Evolutionary conservation across 2,113 vertebrate species (phyloP).

Genomic region (Rafetus swinhoei): DNA sequence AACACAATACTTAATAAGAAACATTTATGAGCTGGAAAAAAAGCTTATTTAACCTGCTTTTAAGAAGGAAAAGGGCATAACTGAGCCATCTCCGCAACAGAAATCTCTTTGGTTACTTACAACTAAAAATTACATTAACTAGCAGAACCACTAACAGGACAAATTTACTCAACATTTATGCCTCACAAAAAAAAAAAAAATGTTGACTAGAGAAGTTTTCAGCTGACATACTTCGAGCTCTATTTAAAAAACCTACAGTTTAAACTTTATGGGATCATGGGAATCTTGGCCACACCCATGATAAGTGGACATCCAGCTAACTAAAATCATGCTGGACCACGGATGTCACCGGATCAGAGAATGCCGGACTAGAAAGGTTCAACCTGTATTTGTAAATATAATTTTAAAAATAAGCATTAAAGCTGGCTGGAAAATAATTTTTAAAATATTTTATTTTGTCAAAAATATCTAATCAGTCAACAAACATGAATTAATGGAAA

Average conservation of each 20-base stretch:
- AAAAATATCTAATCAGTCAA: neutral
- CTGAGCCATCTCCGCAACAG: neutral
- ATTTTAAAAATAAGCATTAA: neutral
- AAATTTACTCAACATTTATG: neutral
- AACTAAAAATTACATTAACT: neutral
- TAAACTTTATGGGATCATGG: too few relatives aligned
- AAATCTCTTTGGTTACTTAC: neutral
- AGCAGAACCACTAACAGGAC: neutral
- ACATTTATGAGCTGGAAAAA: neutral
- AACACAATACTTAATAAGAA: neutral
- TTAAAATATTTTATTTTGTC: neutral
- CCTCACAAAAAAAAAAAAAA: neutral
- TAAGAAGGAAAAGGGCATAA: neutral
- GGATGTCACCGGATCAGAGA: too few relatives aligned
- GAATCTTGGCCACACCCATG: too few relatives aligned
- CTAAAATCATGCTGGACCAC: too few relatives aligned
- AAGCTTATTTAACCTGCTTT: neutral
- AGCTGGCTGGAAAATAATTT: neutral
- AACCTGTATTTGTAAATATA: neutral
- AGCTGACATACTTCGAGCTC: neutral
- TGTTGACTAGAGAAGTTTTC: neutral
- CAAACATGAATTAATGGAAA: neutral
- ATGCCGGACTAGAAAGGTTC: too few relatives aligned
- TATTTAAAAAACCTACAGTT: neutral
- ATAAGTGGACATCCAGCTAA: too few relatives aligned